A percentile compares a stretch with the other conserved stretches of the same genome.
Conservation (phyloP, 2,797 vertebrate genomes). For the Rousettus madagascariensis region DNA sequence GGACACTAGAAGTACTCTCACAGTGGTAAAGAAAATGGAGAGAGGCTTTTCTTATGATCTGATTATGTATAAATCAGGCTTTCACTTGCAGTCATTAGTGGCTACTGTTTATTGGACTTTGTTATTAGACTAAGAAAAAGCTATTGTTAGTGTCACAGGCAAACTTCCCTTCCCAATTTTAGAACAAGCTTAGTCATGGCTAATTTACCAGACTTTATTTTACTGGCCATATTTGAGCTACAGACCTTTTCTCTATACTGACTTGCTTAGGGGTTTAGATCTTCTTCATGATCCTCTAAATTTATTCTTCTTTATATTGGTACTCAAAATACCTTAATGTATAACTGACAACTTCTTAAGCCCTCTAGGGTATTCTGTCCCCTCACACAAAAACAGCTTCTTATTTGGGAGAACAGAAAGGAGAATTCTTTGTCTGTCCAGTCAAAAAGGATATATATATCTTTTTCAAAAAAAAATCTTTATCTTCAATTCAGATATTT, state of each 20-base stretch:
- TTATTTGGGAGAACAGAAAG: slow-evolving; percentile 4
- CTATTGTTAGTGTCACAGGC: neutral
- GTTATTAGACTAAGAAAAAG: slow-evolving; percentile 22
- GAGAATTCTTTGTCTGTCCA: neutral
- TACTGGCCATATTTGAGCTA: neutral
- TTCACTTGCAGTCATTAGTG: neutral
- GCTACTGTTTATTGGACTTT: neutral
- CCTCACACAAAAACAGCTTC: neutral
- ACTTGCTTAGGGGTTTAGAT: slow-evolving; percentile 13
- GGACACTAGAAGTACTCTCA: neutral
- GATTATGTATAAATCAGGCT: neutral
- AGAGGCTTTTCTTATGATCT: neutral
- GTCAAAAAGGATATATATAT: neutral
- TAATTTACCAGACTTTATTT: slow-evolving; percentile 25
- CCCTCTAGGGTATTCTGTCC: neutral
- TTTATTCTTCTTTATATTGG: neutral
- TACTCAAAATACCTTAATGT: slow-evolving; percentile 1
- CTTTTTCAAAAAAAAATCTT: slow-evolving; percentile 11
- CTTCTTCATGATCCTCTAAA: neutral
- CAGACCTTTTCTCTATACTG: neutral
- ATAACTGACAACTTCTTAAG: neutral
- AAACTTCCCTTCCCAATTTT: neutral
- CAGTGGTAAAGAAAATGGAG: neutral
- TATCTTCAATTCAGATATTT: slow-evolving; percentile 4
- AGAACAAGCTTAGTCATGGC: neutral